Evolutionary conservation across 2,113 vertebrate species (phyloP), one percentile per base, ranked within the genome.

Genomic region (Pipa parva): DNA sequence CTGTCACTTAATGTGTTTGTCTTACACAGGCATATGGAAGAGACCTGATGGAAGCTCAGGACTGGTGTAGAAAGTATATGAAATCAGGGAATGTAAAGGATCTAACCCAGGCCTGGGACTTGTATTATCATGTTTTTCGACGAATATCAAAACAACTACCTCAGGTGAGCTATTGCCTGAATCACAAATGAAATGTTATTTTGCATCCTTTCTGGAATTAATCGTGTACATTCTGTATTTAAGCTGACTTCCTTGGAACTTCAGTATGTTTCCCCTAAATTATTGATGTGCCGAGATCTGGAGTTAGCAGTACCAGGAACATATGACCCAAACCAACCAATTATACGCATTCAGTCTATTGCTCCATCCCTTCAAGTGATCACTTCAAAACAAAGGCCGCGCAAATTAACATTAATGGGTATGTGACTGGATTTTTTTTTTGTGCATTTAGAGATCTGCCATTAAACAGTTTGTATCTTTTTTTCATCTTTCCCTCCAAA

Each of bases 21-120:
- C 5, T 42, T 42, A 42, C n/a, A 20, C 76, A 99, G 97, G 96
- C 97, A 1, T 99, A 99, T 1, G 97, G 97, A 46, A 86, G 97
- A 76, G 97, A 99, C 74, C 78, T 99, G 54, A 99, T 99, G 97
- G 97, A 99, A 85, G 97, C 97, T 33, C 97, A 99, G 49, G 96
- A 99, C 52, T 99, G 97, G 97, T 99, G 97, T 79, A 83, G 96
- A 74, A 99, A 99, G 75, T 98, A 98, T 78, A 99, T 98, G 95
- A 95, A 96, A 29, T 99, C 96, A 0, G 97, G 96, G 39, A 99
- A 98, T 0, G 95, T 98, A 39, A 99, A 99, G 80, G 97, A 99
- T 79, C 85, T 99, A 63, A 99, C 97, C 0, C 97, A 99, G 74
- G 97, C 97, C 59, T 99, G 97, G 97, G 97, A 99, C 71, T 93